A percentile compares a stretch with the other conserved stretches of the same genome.
Conservation (phyloP, 2,113 vertebrate genomes). For the Pterocles gutturalis region DNA sequence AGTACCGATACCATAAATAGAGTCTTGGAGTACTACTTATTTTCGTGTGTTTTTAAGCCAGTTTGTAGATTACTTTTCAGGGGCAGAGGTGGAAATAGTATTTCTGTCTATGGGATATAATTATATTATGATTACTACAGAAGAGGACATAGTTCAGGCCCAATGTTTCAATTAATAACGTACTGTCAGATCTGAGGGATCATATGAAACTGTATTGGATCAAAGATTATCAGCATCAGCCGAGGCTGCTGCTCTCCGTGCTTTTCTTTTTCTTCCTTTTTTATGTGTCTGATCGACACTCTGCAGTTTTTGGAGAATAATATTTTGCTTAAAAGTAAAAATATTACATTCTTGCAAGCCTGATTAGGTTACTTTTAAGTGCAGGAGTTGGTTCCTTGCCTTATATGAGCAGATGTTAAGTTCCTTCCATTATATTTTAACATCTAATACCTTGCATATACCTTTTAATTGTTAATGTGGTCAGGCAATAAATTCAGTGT, state of each 20-base stretch:
- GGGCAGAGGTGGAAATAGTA: constrained; percentile 42
- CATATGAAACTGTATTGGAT: background rate
- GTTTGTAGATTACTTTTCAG: constrained; percentile 42
- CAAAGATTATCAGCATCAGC: constrained; percentile 26
- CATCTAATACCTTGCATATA: constrained; percentile 40
- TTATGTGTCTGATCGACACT: background rate
- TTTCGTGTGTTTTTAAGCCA: background rate
- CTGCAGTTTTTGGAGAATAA: constrained; percentile 6
- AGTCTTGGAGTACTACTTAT: background rate
- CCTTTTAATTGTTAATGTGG: constrained; percentile 67
- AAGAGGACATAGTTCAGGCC: constrained; percentile 19
- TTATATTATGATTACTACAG: constrained; percentile 19
- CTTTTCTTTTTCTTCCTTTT: background rate
- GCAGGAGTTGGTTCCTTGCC: constrained; percentile 3
- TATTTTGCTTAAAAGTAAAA: constrained; percentile 29
- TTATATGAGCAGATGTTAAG: constrained; percentile 28
- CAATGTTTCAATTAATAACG: constrained; percentile 71
- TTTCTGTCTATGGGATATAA: constrained; percentile 64
- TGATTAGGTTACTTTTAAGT: constrained; percentile 38
- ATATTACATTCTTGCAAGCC: background rate
- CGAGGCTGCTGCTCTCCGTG: background rate
- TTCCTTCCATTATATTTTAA: constrained; percentile 28
- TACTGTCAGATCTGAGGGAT: constrained; percentile 50
- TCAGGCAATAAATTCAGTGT: constrained; percentile 43
- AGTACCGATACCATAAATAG: background rate